Conservation (phyloP, 2,113 vertebrate genomes). For the Antechinus stuartii region DNA sequence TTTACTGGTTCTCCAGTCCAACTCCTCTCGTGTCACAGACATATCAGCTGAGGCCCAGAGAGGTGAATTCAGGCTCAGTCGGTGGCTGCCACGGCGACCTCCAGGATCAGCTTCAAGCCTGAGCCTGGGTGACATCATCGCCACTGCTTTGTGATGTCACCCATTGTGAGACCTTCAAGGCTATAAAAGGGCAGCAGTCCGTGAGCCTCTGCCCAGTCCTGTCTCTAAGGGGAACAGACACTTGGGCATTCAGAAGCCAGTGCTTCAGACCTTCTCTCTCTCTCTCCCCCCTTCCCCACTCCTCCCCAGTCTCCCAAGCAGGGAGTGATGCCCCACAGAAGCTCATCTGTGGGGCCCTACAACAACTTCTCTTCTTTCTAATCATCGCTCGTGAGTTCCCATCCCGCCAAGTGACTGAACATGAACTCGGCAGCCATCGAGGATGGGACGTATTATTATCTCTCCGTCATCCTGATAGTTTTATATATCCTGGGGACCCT, state of each 20-base stretch:
- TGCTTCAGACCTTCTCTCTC: too few relatives aligned
- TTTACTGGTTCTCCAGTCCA: neutral
- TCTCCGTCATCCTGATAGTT: neutral
- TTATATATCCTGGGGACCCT: neutral
- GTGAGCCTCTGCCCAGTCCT: neutral
- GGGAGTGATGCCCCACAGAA: neutral
- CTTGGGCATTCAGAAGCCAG: too few relatives aligned
- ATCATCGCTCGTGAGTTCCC: neutral
- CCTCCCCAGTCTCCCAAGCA: neutral
- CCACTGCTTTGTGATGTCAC: neutral
- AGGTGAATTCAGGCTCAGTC: too few relatives aligned
- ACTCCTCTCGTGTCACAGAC: neutral
- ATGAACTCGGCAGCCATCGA: neutral
- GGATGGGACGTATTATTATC: neutral
- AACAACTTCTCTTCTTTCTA: neutral
- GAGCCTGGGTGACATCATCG: neutral
- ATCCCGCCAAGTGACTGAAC: neutral
- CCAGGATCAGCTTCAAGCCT: neutral
- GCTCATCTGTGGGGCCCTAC: neutral
- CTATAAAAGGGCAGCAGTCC: neutral
- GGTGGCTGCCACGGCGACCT: too few relatives aligned
- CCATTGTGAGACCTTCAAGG: neutral
- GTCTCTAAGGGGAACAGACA: neutral
- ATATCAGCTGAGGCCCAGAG: neutral
- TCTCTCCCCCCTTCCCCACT: too few relatives aligned